Percentiles rank a stretch among this genome's conserved stretches.
Evolutionary conservation across 2,888 invertebrate species (phyloP).

Genomic region (Acanthosepion pharaonis): DNA sequence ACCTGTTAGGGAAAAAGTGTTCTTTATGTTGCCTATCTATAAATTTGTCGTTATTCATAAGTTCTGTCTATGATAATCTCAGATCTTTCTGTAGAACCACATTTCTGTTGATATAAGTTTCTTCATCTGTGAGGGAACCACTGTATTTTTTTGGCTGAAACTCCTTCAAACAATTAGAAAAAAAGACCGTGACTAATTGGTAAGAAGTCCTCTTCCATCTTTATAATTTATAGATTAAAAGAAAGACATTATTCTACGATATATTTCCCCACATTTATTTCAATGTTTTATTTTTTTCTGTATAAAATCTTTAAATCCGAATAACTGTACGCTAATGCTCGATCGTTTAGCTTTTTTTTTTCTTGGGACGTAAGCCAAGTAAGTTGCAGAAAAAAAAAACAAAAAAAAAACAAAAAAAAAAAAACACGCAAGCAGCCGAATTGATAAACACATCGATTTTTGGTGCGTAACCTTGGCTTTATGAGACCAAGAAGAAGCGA

Average conservation of each 20-base stretch:
- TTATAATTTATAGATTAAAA: background rate
- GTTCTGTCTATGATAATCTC: no score
- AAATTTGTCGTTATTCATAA: no score
- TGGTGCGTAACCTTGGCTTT: background rate
- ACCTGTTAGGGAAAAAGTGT: no score
- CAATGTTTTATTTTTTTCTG: background rate
- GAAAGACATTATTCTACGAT: background rate
- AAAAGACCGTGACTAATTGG: background rate
- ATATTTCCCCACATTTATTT: background rate
- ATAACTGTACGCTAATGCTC: background rate
- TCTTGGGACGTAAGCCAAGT: background rate
- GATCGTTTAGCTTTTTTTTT: background rate
- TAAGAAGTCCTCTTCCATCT: background rate
- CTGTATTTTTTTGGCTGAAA: no score
- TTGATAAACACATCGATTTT: background rate
- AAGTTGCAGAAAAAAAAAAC: rapidly evolving
- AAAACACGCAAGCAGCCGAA: background rate
- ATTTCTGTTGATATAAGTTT: no score
- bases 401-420: no score
- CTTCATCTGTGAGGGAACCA: no score
- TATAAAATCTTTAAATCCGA: background rate
- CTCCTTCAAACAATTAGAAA: background rate
- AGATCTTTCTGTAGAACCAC: no score
- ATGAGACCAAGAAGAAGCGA: background rate
- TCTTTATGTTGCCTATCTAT: no score